phyloP scores from a whole-genome alignment of 2,888 invertebrate genomes.

The Poecilus cupreus region DNA sequence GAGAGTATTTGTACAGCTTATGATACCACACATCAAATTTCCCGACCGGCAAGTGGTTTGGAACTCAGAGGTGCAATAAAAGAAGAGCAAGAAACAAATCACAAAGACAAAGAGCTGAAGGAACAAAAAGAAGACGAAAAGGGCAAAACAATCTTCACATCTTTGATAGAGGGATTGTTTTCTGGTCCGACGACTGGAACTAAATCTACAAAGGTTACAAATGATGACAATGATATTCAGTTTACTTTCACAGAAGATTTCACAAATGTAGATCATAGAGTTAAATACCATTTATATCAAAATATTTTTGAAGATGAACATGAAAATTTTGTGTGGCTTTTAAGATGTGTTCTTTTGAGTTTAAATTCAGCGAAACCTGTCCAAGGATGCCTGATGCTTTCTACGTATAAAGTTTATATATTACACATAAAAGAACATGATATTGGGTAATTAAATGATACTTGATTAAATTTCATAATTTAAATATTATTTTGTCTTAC shows the following conservation, averaged over 20 bases:
- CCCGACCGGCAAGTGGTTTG: slow-evolving; percentile 11
- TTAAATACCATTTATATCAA: slow-evolving; percentile 76
- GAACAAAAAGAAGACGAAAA: slow-evolving; percentile 12
- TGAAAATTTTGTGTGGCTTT: slow-evolving; percentile 75
- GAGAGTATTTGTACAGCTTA: slow-evolving; percentile 79
- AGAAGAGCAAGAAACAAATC: slow-evolving; percentile 37
- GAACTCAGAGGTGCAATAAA: background rate
- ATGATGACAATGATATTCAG: slow-evolving; percentile 23
- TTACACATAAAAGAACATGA: slow-evolving; percentile 73
- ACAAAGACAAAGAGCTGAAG: background rate
- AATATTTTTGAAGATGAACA: slow-evolving; percentile 75
- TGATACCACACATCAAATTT: slow-evolving; percentile 67
- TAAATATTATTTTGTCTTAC: no score
- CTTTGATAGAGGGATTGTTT: slow-evolving; percentile 41
- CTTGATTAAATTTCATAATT: no score
- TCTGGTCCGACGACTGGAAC: slow-evolving; percentile 49
- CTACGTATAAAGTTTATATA: slow-evolving; percentile 74
- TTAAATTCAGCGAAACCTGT: slow-evolving; percentile 68
- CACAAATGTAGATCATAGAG: slow-evolving; percentile 75
- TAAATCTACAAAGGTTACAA: background rate
- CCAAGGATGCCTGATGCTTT: slow-evolving; percentile 74
- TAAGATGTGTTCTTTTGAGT: slow-evolving; percentile 73
- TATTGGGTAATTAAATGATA: slow-evolving; percentile 62
- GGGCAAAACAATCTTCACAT: slow-evolving; percentile 60
- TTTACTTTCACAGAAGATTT: slow-evolving; percentile 75